These are phyloP conservation scores for Lithophane semibrunnea DNA, from an alignment of 2,888 invertebrate genomes.

Conservation along the genomic window DNA sequence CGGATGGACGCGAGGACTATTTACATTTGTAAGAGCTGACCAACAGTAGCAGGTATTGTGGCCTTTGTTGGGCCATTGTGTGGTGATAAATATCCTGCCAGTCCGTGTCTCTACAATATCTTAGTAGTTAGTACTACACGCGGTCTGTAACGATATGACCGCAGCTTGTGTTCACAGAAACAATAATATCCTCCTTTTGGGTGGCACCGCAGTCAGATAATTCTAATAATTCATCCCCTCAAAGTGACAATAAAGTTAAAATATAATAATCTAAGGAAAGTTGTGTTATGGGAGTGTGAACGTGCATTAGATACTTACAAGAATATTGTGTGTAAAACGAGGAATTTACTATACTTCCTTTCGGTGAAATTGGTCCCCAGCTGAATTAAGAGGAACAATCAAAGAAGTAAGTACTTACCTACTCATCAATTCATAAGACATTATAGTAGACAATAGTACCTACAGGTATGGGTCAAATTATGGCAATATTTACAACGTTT, in stretches of 20 bases:
- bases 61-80: slow-evolving; percentile 38
- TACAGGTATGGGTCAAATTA: background rate
- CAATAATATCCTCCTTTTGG: background rate
- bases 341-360: background rate
- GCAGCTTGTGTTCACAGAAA: slow-evolving; percentile 15
- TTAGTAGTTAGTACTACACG: slow-evolving; percentile 35
- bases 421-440: background rate
- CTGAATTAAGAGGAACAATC: slow-evolving; percentile 9
- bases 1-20: slow-evolving; percentile 17
- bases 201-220: background rate
- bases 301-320: background rate
- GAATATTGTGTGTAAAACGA: slow-evolving; percentile 8
- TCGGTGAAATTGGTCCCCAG: background rate
- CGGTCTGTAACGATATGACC: slow-evolving; percentile 12
- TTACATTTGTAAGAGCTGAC: slow-evolving; percentile 52
- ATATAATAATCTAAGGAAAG: background rate
- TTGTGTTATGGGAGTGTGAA: background rate
- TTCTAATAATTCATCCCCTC: background rate
- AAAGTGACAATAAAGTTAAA: background rate
- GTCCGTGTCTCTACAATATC: slow-evolving; percentile 14
- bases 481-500: background rate
- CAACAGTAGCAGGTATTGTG: slow-evolving; percentile 28
- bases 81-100: slow-evolving; percentile 37
- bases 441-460: background rate
- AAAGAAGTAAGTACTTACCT: slow-evolving; percentile 2